Evolutionary conservation across 2,888 invertebrate genomes (phyloP), one percentile per base, ranked within the genome.

Genomic region (Epistrophella euchroma): DNA sequence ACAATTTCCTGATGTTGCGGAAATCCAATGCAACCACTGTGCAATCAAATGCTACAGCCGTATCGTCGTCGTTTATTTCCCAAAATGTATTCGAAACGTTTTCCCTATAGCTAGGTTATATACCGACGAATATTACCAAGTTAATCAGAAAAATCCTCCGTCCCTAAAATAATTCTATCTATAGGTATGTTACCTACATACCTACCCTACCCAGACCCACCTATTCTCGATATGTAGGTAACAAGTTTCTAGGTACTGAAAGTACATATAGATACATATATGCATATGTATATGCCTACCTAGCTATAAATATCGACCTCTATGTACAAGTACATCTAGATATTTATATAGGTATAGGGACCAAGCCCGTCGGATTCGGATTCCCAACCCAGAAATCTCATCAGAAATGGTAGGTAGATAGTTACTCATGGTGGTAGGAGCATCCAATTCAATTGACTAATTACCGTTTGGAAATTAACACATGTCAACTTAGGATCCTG

Each of bases 381-480:
- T 73, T 70, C 25, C 43, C 76, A n/a, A 81, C 68, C 76, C 72
- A 68, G 45, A 72, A 75, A 80, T 85, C 68, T 55, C 50, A 71
- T 73, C 52, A 58, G 52, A 43, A 45, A 56, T 58, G 66, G 28
- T 47, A 45, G 66, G 22, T 72, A 11, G 11, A 3, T 35, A 50
- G 52, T 45, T 47, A 68, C 50, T 52, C 37, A 52, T 68, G 25
- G 52, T 43, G 60, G 40, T 68, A 68, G 19, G 35, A 68, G 25
- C 35, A 76, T 76, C 71, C 52, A 80, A 68, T 82, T 78, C 86
- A 86, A 86, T 86, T 86, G 86, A 86, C 86, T 86, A 86, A 86
- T 86, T 86, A 78, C 86, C 86, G 82, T 78, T 86, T 78, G 70
- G 82, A 86, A 86, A 86, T 82, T 86, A 82, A 86, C 82, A 86